phyloP scores from a whole-genome alignment of 2,888 invertebrate species.

The Eumacrocentrus americanus region DNA sequence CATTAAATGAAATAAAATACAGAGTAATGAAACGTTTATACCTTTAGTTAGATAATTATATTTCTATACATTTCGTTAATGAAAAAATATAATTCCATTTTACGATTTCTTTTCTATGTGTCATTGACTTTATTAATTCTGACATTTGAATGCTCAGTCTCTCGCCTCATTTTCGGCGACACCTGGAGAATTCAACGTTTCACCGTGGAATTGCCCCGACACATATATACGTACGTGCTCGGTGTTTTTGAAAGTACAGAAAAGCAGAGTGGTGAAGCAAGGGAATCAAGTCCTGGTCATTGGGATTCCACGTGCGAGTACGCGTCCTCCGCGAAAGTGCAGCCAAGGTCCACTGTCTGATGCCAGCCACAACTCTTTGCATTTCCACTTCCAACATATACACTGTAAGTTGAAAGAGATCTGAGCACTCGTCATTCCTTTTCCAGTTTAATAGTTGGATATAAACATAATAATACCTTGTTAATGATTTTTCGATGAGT shows the following conservation, averaged over 20 bases:
- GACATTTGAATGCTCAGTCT: background rate
- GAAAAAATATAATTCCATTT: background rate
- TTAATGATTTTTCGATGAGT: too few relatives aligned
- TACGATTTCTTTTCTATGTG: slow-evolving; percentile 3
- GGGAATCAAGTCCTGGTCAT: slow-evolving; percentile 40
- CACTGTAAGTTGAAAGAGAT: background rate
- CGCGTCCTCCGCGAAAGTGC: slow-evolving; percentile 54
- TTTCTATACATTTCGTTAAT: background rate
- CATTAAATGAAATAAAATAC: too few relatives aligned
- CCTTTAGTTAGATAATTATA: too few relatives aligned
- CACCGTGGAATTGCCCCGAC: background rate
- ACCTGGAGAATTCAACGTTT: background rate
- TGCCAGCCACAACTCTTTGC: too few relatives aligned
- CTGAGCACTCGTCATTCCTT: too few relatives aligned
- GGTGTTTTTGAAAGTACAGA: slow-evolving; percentile 40
- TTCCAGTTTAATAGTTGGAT: too few relatives aligned
- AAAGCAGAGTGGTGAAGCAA: slow-evolving; percentile 25
- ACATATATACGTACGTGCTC: slow-evolving; percentile 8
- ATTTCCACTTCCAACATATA: slow-evolving; percentile 30
- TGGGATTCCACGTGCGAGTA: slow-evolving; percentile 51
- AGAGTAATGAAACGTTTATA: too few relatives aligned
- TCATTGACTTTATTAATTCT: slow-evolving; percentile 1
- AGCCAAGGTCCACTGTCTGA: slow-evolving; percentile 50
- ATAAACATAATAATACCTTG: too few relatives aligned
- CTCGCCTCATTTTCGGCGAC: slow-evolving; percentile 1